These are phyloP conservation scores for Coreoperca whiteheadi DNA, from an alignment of 2,113 vertebrate species.

Conservation along the genomic window DNA sequence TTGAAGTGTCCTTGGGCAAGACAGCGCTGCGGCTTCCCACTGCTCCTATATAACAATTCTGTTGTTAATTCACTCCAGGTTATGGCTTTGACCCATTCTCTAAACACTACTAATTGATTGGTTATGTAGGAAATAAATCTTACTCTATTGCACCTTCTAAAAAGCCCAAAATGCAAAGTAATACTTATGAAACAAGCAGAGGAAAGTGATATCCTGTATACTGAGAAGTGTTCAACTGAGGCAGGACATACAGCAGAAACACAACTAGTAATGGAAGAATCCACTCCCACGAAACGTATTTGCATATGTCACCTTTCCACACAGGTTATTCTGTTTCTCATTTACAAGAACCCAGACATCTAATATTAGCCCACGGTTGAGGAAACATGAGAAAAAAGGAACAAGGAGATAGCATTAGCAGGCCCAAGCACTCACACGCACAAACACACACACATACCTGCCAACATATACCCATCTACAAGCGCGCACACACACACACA, in stretches of 20 bases:
- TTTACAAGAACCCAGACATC: constrained; percentile 9
- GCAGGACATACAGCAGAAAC: constrained; percentile 11
- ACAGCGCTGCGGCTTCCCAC: too few species aligned
- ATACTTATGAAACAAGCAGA: background rate
- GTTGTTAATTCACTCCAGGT: constrained; percentile 3
- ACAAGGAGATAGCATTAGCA: constrained; percentile 28
- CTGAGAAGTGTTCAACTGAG: background rate
- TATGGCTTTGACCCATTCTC: background rate
- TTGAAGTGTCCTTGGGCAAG: too few species aligned
- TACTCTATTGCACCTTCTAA: background rate
- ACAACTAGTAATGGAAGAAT: background rate
- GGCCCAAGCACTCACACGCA: background rate
- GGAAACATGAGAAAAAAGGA: constrained; percentile 49
- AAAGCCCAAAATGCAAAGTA: background rate
- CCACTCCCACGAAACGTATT: background rate
- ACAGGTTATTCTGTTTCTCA: constrained; percentile 11
- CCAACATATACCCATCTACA: background rate
- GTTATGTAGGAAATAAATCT: background rate
- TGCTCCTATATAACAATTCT: background rate
- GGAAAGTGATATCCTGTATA: background rate
- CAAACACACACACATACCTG: constrained; percentile 8
- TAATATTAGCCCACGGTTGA: background rate
- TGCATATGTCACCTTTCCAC: constrained; percentile 9
- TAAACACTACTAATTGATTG: background rate
- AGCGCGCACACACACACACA: background rate